Evolutionary conservation across 2,113 vertebrate genomes (phyloP), one percentile per base, ranked within the genome.

Genomic region (Lagopus leucura): DNA sequence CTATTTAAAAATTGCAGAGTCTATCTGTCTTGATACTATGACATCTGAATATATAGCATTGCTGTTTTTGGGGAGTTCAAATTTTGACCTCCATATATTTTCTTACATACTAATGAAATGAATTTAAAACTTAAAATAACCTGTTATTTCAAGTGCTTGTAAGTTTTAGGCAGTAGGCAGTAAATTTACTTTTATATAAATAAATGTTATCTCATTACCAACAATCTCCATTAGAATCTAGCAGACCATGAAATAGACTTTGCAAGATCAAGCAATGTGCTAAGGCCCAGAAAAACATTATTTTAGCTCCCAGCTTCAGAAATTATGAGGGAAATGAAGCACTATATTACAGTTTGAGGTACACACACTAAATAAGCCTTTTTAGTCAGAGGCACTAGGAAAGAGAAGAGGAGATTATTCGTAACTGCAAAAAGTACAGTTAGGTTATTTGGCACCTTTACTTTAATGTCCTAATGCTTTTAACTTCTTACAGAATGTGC

Each of bases 201-300:
- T 98, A 98, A 97, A 97, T 97, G 97, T 96, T 97, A 94, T 98
- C 96, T 98, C 96, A 97, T 98, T 98, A 97, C 96, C 92, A 97
- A 79, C 96, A 94, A 96, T 96, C 95, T 97, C 97, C 93, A 98
- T 98, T 98, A 97, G 97, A 94, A 92, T 94, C 94, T 95, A 98
- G 94, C 96, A 97, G 97, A 98, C 95, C 97, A 97, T 98, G 97
- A 98, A 98, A 98, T 97, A 97, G 97, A 95, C 96, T 98, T 97
- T 94, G 93, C 96, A 97, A 98, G 97, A 98, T 97, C 96, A 97
- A 94, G 97, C 96, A 97, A 94, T 91, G 90, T 95, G 92, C 95
- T 98, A 95, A 97, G 85, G 88, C 90, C 78, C 94, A 94, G 87
- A 66, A 97, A 97, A 96, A 96, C 95, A 97, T 96, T 97, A 96